Conservation (phyloP, 2,113 vertebrate genomes). For the Balaenoptera acutorostrata region DNA sequence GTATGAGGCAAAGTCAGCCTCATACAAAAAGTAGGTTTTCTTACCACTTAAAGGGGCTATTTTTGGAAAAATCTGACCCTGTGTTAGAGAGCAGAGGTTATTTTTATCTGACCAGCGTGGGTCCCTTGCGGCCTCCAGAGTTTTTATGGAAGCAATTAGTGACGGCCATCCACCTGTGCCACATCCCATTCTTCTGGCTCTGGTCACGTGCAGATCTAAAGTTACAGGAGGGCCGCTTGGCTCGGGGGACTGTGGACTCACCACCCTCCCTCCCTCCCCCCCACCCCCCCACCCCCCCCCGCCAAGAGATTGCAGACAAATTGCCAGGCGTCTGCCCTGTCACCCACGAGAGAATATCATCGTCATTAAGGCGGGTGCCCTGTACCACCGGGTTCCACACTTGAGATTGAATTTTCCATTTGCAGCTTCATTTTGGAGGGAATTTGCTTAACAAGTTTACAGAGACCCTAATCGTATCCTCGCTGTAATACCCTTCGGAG, state of each 20-base stretch:
- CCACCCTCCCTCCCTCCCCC: neutral
- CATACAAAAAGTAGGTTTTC: conserved; percentile 50
- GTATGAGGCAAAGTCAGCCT: neutral
- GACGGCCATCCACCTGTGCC: neutral
- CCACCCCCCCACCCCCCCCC: neutral
- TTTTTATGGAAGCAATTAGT: conserved; percentile 40
- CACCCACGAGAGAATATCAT: fast-evolving
- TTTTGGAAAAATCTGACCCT: conserved; percentile 40
- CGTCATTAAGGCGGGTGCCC: neutral
- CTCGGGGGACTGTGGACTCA: neutral
- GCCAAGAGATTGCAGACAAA: neutral
- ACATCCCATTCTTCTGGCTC: neutral
- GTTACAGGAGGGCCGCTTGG: fast-evolving
- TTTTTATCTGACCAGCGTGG: conserved; percentile 35
- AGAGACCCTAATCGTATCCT: neutral
- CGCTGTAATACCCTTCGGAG: fast-evolving
- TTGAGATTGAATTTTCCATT: neutral
- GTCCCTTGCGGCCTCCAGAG: conserved; percentile 25
- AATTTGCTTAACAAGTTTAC: neutral
- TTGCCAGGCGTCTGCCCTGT: fast-evolving
- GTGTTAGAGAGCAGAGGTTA: conserved; percentile 49
- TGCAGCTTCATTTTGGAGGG: neutral
- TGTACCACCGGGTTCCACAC: fast-evolving
- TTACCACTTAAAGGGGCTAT: conserved; percentile 3
- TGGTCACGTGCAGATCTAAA: fast-evolving